phyloP scores from a whole-genome alignment of 1,140 invertebrate species.

The Bombus ignitus region DNA sequence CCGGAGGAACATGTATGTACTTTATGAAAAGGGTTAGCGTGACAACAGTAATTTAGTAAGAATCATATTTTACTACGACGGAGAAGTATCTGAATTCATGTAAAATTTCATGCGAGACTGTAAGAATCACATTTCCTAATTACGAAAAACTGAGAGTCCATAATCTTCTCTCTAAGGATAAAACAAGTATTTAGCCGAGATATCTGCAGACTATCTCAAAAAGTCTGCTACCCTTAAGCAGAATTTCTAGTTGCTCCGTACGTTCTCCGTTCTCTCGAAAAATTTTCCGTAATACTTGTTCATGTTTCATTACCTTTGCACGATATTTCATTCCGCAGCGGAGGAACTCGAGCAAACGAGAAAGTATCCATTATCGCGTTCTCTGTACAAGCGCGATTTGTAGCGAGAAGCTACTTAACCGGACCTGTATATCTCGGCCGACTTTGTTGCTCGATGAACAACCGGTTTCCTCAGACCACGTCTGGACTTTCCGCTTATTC shows the following conservation, averaged over 20 bases:
- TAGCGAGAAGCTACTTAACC: slow-evolving; percentile 8
- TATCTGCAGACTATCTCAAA: too few relatives aligned
- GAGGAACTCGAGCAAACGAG: background rate
- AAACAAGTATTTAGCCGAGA: too few relatives aligned
- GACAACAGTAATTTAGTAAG: background rate
- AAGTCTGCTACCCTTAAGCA: too few relatives aligned
- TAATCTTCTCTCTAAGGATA: too few relatives aligned
- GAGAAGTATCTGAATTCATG: background rate
- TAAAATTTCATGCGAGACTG: too few relatives aligned
- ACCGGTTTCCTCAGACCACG: background rate
- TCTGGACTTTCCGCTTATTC: background rate
- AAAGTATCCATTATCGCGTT: slow-evolving; percentile 3
- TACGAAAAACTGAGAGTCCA: too few relatives aligned
- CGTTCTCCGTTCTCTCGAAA: background rate
- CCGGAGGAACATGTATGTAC: background rate
- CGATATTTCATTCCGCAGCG: background rate
- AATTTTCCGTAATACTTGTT: background rate
- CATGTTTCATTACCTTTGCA: background rate
- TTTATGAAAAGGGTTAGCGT: background rate
- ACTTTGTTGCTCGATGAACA: background rate
- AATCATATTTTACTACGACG: background rate
- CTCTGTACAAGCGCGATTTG: background rate
- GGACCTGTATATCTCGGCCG: background rate
- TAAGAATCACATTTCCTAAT: background rate
- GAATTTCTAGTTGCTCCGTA: background rate